phyloP scores from a whole-genome alignment of 2,113 vertebrate species.

The Hipposideros armiger region DNA sequence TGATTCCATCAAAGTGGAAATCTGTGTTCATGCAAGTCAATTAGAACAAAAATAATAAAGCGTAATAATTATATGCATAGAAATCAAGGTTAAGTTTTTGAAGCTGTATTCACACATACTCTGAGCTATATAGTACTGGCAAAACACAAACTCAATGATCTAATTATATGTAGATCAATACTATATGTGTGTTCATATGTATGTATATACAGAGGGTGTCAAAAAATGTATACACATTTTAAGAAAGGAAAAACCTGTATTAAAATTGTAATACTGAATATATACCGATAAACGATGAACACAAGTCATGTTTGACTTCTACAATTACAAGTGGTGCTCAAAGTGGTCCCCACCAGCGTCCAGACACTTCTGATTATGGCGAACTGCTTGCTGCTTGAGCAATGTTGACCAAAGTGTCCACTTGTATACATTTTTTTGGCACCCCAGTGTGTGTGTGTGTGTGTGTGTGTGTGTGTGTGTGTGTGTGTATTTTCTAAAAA shows the following conservation, averaged over 20 bases:
- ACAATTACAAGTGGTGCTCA: no score
- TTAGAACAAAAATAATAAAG: conserved; percentile 55
- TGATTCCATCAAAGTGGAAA: conserved; percentile 7
- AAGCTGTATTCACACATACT: background rate
- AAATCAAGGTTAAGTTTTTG: conserved; percentile 12
- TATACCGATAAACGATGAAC: no score
- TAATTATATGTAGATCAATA: background rate
- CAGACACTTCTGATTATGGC: no score
- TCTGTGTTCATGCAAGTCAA: background rate
- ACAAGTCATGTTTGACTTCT: no score
- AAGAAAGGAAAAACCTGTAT: no score
- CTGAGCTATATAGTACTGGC: background rate
- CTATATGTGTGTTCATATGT: background rate
- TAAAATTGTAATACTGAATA: no score
- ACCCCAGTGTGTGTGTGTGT: no score
- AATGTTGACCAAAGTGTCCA: no score
- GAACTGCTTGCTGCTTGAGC: no score
- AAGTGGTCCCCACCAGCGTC: no score
- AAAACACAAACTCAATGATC: conserved; percentile 37
- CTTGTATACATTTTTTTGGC: background rate
- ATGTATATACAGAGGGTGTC: background rate
- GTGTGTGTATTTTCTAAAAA: background rate
- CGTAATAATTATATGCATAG: background rate
- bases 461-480: background rate
- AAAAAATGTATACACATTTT: no score